Conservation (phyloP, 1,140 invertebrate species). For the Saxidomus purpurata region DNA sequence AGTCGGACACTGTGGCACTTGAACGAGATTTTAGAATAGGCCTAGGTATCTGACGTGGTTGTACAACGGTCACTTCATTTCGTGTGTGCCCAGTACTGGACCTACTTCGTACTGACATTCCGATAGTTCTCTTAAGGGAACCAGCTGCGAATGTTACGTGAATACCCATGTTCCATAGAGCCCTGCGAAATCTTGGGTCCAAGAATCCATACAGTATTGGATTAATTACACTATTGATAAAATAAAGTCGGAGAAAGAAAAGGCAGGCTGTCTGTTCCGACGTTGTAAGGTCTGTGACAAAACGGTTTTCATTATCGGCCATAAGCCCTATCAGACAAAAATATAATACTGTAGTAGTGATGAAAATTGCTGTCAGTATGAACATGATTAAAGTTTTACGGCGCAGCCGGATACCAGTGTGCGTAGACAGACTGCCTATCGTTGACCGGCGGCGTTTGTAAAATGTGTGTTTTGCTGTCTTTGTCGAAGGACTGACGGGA, state of each 20-base stretch:
- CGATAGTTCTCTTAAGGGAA: constrained; percentile 44
- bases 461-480: not conserved
- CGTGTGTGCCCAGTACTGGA: not conserved
- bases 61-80: not conserved
- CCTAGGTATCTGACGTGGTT: not conserved
- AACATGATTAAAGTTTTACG: constrained; percentile 62
- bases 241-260: constrained; percentile 63
- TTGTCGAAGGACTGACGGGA: not conserved
- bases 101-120: constrained; percentile 14
- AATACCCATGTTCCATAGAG: constrained; percentile 53
- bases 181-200: constrained; percentile 54
- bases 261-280: constrained; percentile 18
- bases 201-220: constrained; percentile 57
- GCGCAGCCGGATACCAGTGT: constrained; percentile 20
- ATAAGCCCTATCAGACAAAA: constrained; percentile 41
- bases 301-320: not conserved
- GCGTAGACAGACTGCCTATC: constrained; percentile 26
- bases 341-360: constrained; percentile 51
- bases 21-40: constrained; percentile 36
- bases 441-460: constrained; percentile 38
- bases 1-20: constrained; percentile 8
- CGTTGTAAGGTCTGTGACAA: not conserved
- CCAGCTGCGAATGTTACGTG: constrained; percentile 17
- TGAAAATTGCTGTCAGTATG: constrained; percentile 54
- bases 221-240: constrained; percentile 63